Evolutionary conservation across 2,113 vertebrate species (phyloP).

Genomic region (Planiliza haematocheilus): DNA sequence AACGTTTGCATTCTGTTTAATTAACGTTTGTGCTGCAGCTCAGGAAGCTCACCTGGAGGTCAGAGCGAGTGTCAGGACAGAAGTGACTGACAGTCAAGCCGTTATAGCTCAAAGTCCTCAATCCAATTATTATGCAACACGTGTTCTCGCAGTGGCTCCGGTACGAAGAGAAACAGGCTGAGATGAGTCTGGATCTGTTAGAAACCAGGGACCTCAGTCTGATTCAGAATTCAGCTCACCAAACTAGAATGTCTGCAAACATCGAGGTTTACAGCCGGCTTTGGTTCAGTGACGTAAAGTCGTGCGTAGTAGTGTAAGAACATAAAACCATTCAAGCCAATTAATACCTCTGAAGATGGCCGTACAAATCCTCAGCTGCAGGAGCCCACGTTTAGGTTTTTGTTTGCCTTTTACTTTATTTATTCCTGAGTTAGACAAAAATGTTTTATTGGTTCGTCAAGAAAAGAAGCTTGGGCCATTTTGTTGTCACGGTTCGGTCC

Average conservation of each 20-base stretch:
- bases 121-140: slow-evolving; percentile 74
- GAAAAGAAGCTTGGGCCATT: too few relatives aligned
- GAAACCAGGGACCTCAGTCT: not conserved
- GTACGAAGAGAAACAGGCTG: not conserved
- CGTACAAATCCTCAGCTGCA: not conserved
- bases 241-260: not conserved
- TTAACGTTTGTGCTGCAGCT: not conserved
- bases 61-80: not conserved
- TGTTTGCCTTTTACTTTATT: too few relatives aligned
- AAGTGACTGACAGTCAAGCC: slow-evolving; percentile 34
- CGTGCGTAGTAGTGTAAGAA: not conserved
- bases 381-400: not conserved
- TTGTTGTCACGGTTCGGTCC: too few relatives aligned
- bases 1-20: not conserved
- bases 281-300: not conserved
- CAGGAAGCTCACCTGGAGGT: not conserved
- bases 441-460: too few relatives aligned
- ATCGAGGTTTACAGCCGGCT: not conserved
- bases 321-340: slow-evolving; percentile 1
- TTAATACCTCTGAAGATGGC: not conserved
- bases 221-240: too few relatives aligned
- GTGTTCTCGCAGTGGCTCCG: slow-evolving; percentile 8
- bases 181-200: not conserved
- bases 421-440: too few relatives aligned
- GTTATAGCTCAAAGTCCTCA: slow-evolving; percentile 59